Evolutionary conservation across 2,888 invertebrate genomes (phyloP), one percentile per base, ranked within the genome.

Genomic region (Harmothoe impar): DNA sequence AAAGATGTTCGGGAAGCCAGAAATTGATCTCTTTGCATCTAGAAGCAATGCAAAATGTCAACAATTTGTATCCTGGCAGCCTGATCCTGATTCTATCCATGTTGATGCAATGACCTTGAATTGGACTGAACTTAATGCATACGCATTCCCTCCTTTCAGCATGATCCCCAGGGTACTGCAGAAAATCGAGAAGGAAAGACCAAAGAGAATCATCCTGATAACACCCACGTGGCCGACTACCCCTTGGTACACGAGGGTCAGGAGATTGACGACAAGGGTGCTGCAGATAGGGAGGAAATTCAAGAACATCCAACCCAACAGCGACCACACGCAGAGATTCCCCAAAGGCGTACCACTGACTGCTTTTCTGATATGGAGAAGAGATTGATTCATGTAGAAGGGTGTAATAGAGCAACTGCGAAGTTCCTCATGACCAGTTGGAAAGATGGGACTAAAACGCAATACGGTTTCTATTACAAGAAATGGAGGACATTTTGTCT

Each of bases 91-190:
- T 15, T n/a, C 72, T 7, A 12, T 12, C 7, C 72, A 29, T 12
- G 72, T 72, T n/a, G 72, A 72, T n/a, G 72, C 72, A 15, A 15
- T 72, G 10, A 10, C 72, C 72, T 10, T 29, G 7, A 15, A 10
- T 15, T 72, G 72, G 72, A 72, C 12, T 15, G 54, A 17, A 52
- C 10, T 52, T 15, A 72, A 72, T 15, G 72, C 10, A 15, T 72
- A 72, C 23, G n/a, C 25, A 10, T 72, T 72, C 29, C 72, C 72
- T 15, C 72, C 72, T 72, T 72, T 72, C 72, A 72, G 72, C 72
- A n/a, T 72, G 25, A 29, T 29, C 25, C 25, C 12, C 12, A 72
- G 23, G 23, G 72, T 72, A n/a, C 72, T 72, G 72, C 10, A 72
- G n/a, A n/a, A 29, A n/a, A 12, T 25, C 10, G 12, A 29, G 72